Evolutionary conservation across 2,888 invertebrate species (phyloP), one percentile per base, ranked within the genome.

Genomic region (Chalcosyrphus nemorum): DNA sequence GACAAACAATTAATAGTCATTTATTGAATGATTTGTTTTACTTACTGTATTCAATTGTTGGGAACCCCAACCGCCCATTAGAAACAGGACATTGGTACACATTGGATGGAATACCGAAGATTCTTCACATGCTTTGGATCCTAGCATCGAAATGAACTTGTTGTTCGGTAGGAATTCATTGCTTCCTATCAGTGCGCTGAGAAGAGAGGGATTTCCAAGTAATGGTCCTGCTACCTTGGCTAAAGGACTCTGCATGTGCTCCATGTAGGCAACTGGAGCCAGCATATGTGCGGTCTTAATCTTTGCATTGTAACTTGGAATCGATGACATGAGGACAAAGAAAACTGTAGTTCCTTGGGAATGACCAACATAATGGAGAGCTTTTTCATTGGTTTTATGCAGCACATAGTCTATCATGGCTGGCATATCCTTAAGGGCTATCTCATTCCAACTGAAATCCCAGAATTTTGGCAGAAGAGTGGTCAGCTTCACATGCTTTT

Each of bases 371-470:
- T 96, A 97, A 88, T 95, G 94, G 0, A 97, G 88, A 29, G 94
- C 92, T 2, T 92, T 87, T 50, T 93, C 92, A 0, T 93, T 93
- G 0, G 96, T 95, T 2, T 88, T 82, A 0, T 89, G 88, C 0
- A 95, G 89, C 1, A 94, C 93, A 88, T 94, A 94, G 89, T 98
- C 95, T 63, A 98, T 94, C 93, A 95, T 95, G 0, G 96, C 93
- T 0, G 97, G 96, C 57, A 98, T 88, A 90, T 98, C 98, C 86
- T 93, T 93, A 21, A 92, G 87, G 0, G 94, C 95, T 92, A 95
- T 94, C 89, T 96, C 94, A 87, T 95, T 94, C 93, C 94, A 95
- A 87, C 95, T 95, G 87, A 93, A 94, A 75, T 92, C 90, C 94
- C 94, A 94, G 89, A 93, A 95, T 68, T 93, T 91, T 0, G 84